phyloP scores from a whole-genome alignment of 2,888 invertebrate species.

The Rambutsinella grinnellia region DNA sequence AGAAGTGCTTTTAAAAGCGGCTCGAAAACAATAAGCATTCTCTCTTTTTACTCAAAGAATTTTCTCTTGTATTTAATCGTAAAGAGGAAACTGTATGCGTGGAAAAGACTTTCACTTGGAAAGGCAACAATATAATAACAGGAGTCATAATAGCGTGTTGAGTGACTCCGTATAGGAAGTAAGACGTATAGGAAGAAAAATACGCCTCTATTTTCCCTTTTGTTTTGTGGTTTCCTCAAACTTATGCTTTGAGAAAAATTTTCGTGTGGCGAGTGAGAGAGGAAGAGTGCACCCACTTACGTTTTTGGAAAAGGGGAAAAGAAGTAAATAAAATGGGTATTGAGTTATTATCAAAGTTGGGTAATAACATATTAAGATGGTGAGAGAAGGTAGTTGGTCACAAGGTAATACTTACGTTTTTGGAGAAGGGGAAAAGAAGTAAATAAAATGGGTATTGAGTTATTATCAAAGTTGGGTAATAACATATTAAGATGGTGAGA shows the following conservation, averaged over 20 bases:
- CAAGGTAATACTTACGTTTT: conserved; percentile 35
- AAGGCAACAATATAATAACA: neutral
- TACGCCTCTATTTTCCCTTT: neutral
- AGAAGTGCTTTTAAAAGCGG: too few relatives aligned
- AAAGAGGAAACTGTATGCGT: neutral
- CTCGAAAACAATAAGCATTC: too few relatives aligned
- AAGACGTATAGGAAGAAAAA: neutral
- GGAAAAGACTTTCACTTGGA: conserved; percentile 29
- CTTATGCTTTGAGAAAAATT: too few relatives aligned
- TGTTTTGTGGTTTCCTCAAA: neutral
- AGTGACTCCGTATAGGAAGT: neutral
- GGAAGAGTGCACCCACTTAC: too few relatives aligned
- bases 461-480: conserved; percentile 42
- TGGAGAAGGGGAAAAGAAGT: neutral
- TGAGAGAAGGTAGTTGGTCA: neutral
- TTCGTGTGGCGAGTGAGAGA: too few relatives aligned
- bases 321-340: conserved; percentile 6
- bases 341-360: conserved; percentile 46
- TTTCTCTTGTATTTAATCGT: conserved; percentile 22
- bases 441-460: conserved; percentile 30
- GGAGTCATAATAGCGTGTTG: neutral
- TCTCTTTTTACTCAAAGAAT: neutral
- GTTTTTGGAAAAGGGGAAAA: conserved; percentile 6
- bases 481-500: conserved; percentile 21
- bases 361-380: conserved; percentile 29